A percentile compares a stretch with the other conserved stretches of the same genome.
These are phyloP conservation scores for Columba livia DNA, from an alignment of 2,113 vertebrate genomes.

Conservation along the genomic window DNA sequence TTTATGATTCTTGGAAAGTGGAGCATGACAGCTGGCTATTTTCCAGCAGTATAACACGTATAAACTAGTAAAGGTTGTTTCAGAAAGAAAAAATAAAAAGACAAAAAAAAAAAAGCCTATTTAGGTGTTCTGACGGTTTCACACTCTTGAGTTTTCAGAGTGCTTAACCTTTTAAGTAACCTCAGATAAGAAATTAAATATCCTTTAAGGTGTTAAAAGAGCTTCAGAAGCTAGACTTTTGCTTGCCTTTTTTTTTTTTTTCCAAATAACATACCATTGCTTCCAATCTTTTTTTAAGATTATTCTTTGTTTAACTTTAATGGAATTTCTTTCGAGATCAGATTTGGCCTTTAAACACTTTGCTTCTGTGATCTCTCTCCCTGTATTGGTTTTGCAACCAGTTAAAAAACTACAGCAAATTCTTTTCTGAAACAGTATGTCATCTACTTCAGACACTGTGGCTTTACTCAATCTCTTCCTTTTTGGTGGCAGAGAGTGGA, in stretches of 20 bases:
- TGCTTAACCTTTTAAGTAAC: neutral
- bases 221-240: neutral
- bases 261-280: neutral
- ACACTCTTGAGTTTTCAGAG: neutral
- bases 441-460: neutral
- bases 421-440: neutral
- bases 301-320: neutral
- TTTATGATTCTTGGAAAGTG: neutral
- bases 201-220: neutral
- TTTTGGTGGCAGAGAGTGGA: neutral
- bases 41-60: neutral
- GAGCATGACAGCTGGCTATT: neutral
- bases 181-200: neutral
- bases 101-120: neutral
- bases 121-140: neutral
- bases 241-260: neutral
- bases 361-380: neutral
- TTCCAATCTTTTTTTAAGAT: neutral
- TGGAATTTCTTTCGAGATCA: neutral
- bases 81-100: neutral
- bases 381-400: neutral
- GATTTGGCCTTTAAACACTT: neutral
- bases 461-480: neutral
- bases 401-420: neutral
- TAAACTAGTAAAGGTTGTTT: neutral